phyloP scores from a whole-genome alignment of 2,113 vertebrate species.

The Spea bombifrons region DNA sequence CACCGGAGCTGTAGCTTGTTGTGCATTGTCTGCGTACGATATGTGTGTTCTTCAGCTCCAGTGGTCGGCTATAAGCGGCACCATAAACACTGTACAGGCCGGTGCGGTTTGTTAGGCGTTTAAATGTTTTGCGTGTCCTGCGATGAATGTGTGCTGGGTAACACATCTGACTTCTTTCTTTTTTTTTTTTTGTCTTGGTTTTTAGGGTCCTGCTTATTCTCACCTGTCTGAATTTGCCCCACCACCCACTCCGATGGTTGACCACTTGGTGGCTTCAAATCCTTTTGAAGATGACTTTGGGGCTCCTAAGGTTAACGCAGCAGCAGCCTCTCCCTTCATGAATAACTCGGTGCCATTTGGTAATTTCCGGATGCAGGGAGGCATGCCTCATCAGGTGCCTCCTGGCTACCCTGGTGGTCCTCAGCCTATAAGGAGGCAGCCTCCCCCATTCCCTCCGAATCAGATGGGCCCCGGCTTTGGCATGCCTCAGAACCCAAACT shows the following conservation, averaged over 20 bases:
- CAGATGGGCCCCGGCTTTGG: slow-evolving; percentile 88
- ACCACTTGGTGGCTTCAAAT: slow-evolving; percentile 94
- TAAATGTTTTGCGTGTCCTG: no score
- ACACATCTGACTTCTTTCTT: no score
- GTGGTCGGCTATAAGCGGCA: no score
- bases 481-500: slow-evolving; percentile 74
- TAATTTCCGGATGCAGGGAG: slow-evolving; percentile 69
- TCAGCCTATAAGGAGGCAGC: slow-evolving; percentile 68
- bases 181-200: background rate
- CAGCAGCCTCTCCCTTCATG: slow-evolving; percentile 74
- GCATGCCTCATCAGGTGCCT: slow-evolving; percentile 74
- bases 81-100: no score
- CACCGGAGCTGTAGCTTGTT: no score
- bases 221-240: slow-evolving; percentile 97
- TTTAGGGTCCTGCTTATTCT: slow-evolving; percentile 86
- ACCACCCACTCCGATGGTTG: slow-evolving; percentile 95
- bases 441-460: slow-evolving; percentile 67
- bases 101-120: no score
- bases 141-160: no score
- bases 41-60: no score
- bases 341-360: slow-evolving; percentile 74
- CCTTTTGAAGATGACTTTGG: slow-evolving; percentile 98
- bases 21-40: no score
- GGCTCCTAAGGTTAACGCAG: slow-evolving; percentile 73
- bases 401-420: slow-evolving; percentile 66